Base-by-base conservation (phyloP, 2,113 vertebrate species). In the Charina bottae region DNA sequence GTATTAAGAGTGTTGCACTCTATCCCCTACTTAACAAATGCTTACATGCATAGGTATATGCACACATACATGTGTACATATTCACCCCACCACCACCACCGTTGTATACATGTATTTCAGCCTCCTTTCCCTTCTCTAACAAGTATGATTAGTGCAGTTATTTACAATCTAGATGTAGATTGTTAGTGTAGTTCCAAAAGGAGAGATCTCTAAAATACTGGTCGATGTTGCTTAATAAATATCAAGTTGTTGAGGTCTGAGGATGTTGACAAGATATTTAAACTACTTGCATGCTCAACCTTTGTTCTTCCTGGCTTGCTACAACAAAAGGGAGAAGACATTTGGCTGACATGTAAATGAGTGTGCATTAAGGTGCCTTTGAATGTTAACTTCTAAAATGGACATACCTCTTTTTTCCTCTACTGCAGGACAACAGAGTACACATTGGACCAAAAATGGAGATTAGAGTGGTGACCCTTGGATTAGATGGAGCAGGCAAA, bases 391-490 rank as follows among this genome's bases (percentile, higher is more conserved):
- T 21, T 78, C 72, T 10, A 78, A 42, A 42, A 78, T 78, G 72
- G 42, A 6, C 72, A 78, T 42, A 9, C 33, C 17, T 78, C 72
- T 2, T 91, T 0, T 93, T 12, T 94, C 90, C 4, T 90, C 93
- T 95, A 78, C 95, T 95, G 3, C 91, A 99, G 99, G 99, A 99
- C 97, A 99, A 99, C 96, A 98, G 99, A 92, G 99, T 99, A 90
- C 99, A 99, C 96, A 99, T 99, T 92, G 99, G 99, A 92, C 99
- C 99, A 92, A 99, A 99, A 97, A 99, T 99, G 99, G 99, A 99
- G 98, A 99, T 99, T 95, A 98, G 99, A 0, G 99, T 99, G 78
- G 99, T 99, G 68, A 99, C 99, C 15, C 97, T 99, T 60, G 99
- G 99, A 68, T 98, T 99, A 84, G 99, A 99, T 78, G 98, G 98